A percentile compares a stretch with the other conserved stretches of the same genome.
These are phyloP conservation scores for Dichetophora obliterata DNA, from an alignment of 2,888 invertebrate species.

Conservation along the genomic window DNA sequence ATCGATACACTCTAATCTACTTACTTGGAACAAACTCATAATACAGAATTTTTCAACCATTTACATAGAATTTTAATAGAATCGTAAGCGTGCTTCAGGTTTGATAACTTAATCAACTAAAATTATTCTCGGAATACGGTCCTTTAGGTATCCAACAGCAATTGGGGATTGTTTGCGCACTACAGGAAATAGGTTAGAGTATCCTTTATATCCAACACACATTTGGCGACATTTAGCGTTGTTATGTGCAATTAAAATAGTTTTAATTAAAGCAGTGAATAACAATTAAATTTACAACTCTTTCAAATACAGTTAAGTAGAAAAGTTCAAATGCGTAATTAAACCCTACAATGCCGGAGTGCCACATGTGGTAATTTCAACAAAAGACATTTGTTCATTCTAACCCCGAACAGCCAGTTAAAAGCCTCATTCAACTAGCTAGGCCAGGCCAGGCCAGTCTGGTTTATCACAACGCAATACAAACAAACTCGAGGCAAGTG, in stretches of 20 bases:
- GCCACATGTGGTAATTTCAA: neutral
- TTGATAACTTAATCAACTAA: too few relatives aligned
- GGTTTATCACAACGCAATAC: neutral
- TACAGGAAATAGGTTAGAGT: too few relatives aligned
- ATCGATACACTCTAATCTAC: too few relatives aligned
- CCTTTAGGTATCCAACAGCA: neutral
- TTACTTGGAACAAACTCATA: too few relatives aligned
- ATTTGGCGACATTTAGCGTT: too few relatives aligned
- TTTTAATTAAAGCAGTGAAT: constrained; percentile 4
- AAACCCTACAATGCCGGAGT: neutral
- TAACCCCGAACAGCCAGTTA: neutral
- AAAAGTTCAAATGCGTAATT: constrained; percentile 21
- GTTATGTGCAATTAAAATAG: constrained; percentile 6
- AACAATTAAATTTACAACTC: constrained; percentile 10
- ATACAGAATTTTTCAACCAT: too few relatives aligned
- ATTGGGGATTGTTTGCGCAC: too few relatives aligned
- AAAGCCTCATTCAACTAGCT: neutral
- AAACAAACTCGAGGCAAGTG: neutral
- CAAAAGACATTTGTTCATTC: neutral
- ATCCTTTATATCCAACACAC: too few relatives aligned
- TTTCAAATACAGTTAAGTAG: neutral
- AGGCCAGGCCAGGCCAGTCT: neutral
- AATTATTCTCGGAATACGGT: too few relatives aligned
- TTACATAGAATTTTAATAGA: too few relatives aligned
- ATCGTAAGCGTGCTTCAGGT: too few relatives aligned